Conservation (phyloP, 2,113 vertebrate genomes). For the Acanthisitta chloris region DNA sequence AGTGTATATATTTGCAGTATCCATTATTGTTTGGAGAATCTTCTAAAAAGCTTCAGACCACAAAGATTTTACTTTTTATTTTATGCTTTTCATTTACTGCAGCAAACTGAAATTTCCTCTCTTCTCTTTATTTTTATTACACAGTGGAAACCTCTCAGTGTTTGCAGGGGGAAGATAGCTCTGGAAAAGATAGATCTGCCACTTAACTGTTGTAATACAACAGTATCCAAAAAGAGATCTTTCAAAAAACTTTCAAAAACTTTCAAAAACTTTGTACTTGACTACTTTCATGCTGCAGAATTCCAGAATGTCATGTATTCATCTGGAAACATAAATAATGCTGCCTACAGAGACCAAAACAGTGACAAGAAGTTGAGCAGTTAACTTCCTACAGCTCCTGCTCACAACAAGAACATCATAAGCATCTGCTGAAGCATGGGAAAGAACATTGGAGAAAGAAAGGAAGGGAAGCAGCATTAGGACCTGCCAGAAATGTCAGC, state of each 20-base stretch:
- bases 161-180: neutral
- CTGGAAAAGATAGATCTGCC: neutral
- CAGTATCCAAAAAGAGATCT: neutral
- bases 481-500: neutral
- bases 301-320: neutral
- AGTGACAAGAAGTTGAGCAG: neutral
- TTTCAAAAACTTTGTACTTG: neutral
- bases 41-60: neutral
- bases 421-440: fast-evolving
- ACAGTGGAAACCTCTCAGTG: neutral
- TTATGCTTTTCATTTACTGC: neutral
- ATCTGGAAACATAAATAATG: neutral
- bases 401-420: neutral
- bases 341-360: neutral
- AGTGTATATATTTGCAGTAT: neutral
- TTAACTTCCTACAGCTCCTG: neutral
- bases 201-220: neutral
- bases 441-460: neutral
- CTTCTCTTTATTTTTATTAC: neutral
- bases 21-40: neutral
- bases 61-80: neutral
- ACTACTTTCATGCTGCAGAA: neutral
- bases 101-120: neutral
- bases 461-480: neutral
- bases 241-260: neutral